These are phyloP conservation scores for Chironomus tepperi DNA, from an alignment of 1,140 invertebrate genomes.

Conservation along the genomic window DNA sequence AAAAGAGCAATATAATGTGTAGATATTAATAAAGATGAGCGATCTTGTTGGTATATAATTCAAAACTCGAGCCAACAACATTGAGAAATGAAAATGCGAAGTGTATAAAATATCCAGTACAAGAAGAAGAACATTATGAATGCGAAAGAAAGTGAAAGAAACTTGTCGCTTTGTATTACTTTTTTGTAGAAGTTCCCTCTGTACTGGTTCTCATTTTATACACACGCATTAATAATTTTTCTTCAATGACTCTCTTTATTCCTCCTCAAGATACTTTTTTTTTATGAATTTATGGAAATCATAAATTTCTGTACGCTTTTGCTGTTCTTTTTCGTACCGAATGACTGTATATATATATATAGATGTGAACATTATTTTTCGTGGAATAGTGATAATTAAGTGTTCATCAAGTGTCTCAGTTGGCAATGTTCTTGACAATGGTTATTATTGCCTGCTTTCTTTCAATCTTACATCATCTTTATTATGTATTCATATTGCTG, in stretches of 20 bases:
- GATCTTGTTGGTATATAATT: too few species aligned
- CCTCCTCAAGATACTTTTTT: not conserved
- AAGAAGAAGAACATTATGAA: not conserved
- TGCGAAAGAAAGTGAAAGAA: not conserved
- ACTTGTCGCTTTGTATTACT: not conserved
- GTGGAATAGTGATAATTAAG: slow-evolving; percentile 20
- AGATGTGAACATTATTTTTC: not conserved
- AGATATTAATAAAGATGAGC: too few species aligned
- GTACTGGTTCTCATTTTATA: not conserved
- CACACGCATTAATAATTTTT: slow-evolving; percentile 13
- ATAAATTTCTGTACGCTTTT: slow-evolving; percentile 10
- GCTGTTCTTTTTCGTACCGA: not conserved
- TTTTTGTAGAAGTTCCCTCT: not conserved
- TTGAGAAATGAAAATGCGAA: too few species aligned
- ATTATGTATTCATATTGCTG: too few species aligned
- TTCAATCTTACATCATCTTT: not conserved
- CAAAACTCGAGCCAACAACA: too few species aligned
- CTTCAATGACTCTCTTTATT: slow-evolving; percentile 21
- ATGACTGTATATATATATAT: not conserved
- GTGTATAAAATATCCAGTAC: not conserved
- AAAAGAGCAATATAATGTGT: too few species aligned
- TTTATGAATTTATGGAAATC: slow-evolving; percentile 19
- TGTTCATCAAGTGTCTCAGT: not conserved
- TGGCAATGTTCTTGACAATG: slow-evolving; percentile 6
- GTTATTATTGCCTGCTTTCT: not conserved